phyloP scores from a whole-genome alignment of 2,113 vertebrate species.

The Oreochromis tanganicae region DNA sequence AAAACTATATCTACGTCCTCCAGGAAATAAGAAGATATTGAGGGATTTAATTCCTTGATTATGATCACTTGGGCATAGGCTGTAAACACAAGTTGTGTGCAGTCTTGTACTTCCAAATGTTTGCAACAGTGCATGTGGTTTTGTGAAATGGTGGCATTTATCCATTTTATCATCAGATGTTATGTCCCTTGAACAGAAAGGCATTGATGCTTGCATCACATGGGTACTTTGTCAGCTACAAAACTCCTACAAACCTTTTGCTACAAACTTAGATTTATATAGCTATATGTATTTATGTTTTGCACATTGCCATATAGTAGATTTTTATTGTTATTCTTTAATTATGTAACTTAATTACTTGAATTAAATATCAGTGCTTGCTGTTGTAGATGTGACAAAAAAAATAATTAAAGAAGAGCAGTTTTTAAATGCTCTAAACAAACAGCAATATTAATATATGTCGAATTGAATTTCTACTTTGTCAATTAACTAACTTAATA shows the following conservation, averaged over 20 bases:
- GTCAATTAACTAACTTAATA: not conserved
- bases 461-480: not conserved
- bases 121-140: not conserved
- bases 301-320: not conserved
- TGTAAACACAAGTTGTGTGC: not conserved
- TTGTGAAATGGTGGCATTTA: not conserved
- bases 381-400: not conserved
- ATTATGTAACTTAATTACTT: not conserved
- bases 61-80: not conserved
- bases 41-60: conserved; percentile 19
- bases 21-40: conserved; percentile 40
- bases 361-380: not conserved
- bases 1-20: conserved; percentile 32
- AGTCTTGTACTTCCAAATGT: not conserved
- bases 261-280: not conserved
- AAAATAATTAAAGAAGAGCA: not conserved
- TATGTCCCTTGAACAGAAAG: not conserved
- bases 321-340: not conserved
- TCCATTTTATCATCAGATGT: not conserved
- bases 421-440: not conserved
- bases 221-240: not conserved
- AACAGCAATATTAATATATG: not conserved
- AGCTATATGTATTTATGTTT: not conserved
- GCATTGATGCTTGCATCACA: not conserved
- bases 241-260: not conserved